Evolutionary conservation across 2,113 vertebrate species (phyloP).

Genomic region (Garra rufa): DNA sequence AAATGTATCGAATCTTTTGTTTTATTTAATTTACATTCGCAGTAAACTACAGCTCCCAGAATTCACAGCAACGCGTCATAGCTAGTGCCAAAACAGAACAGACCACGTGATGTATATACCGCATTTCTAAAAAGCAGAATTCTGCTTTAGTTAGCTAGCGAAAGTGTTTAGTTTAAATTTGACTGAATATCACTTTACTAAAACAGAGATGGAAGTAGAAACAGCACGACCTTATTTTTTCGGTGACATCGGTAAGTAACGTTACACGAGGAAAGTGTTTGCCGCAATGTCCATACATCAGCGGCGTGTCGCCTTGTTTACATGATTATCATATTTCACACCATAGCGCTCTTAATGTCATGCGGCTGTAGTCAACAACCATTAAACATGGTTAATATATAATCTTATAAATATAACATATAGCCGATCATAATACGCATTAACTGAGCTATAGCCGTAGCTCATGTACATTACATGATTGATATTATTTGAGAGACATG

Average conservation of each 20-base stretch:
- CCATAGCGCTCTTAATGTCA: background rate
- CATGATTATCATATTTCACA: background rate
- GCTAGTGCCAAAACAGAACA: background rate
- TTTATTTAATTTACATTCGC: background rate
- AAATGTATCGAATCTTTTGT: background rate
- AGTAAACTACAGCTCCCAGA: constrained; percentile 64
- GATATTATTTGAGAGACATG: background rate
- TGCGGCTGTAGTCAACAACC: background rate
- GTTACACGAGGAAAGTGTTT: background rate
- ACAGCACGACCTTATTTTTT: constrained; percentile 67
- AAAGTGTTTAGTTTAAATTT: background rate
- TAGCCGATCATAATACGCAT: background rate
- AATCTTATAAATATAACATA: background rate
- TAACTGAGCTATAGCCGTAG: background rate
- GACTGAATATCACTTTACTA: too few relatives aligned
- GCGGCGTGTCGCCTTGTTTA: background rate
- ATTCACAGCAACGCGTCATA: constrained; percentile 26
- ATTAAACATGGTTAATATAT: background rate
- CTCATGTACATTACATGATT: background rate
- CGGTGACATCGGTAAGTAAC: constrained; percentile 78
- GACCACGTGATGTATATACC: constrained; percentile 44
- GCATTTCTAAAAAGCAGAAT: constrained; percentile 42
- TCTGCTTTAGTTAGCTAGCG: background rate
- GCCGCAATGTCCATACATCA: background rate
- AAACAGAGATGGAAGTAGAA: constrained; percentile 62